Conservation (phyloP, 2,888 invertebrate genomes). For the Cylloceria caligata region DNA sequence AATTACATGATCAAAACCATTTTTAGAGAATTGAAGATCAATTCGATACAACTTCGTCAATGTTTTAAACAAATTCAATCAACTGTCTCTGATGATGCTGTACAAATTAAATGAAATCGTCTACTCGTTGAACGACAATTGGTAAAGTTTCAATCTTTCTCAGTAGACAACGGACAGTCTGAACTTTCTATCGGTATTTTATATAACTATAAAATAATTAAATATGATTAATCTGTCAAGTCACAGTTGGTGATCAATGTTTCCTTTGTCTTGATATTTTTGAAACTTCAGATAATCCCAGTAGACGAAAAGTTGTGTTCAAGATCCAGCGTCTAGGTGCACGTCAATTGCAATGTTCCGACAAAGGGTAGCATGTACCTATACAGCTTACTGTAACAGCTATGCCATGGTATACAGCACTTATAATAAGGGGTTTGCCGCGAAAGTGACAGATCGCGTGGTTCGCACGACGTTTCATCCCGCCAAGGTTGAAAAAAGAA, state of each 20-base stretch:
- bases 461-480: conserved; percentile 52
- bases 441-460: conserved; percentile 72
- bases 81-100: too few species aligned
- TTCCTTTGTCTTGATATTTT: not conserved
- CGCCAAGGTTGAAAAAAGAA: conserved; percentile 38
- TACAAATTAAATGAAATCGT: too few species aligned
- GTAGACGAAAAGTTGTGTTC: not conserved
- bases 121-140: too few species aligned
- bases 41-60: not conserved
- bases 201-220: not conserved
- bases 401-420: conserved; percentile 15
- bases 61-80: too few species aligned
- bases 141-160: too few species aligned
- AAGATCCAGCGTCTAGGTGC: conserved; percentile 1
- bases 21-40: not conserved
- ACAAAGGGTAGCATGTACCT: conserved; percentile 22
- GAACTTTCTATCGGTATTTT: not conserved
- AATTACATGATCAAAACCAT: not conserved
- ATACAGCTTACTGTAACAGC: not conserved
- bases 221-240: not conserved
- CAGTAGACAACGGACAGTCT: not conserved
- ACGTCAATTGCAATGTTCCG: conserved; percentile 4
- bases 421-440: conserved; percentile 60
- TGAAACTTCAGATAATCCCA: not conserved
- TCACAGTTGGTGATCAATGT: not conserved